phyloP scores from a whole-genome alignment of 2,797 vertebrate genomes.

The Fundulus diaphanus region DNA sequence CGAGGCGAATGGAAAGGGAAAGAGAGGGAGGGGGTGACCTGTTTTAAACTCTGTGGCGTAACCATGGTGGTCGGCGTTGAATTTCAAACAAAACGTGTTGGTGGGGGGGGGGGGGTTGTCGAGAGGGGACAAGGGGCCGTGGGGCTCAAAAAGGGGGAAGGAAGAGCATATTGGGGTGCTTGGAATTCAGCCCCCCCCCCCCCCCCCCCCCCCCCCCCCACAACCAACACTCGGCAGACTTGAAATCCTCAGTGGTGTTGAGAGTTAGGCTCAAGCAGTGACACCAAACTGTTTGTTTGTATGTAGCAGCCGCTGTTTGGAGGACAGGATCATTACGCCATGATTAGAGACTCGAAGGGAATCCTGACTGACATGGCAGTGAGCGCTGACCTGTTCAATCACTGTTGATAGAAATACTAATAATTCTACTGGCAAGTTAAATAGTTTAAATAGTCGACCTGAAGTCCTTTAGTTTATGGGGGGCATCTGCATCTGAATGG shows the following conservation, averaged over 20 bases:
- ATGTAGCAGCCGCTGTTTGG: slow-evolving; percentile 32
- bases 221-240: slow-evolving; percentile 30
- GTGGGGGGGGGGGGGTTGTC: not conserved
- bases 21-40: slow-evolving; percentile 45
- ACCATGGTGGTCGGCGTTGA: slow-evolving; percentile 63
- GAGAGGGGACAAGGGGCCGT: not conserved
- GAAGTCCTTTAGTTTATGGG: slow-evolving; percentile 9
- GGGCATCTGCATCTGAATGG: not conserved
- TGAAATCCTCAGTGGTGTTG: slow-evolving; percentile 54
- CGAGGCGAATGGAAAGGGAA: slow-evolving; percentile 8
- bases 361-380: slow-evolving; percentile 27
- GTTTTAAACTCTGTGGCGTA: slow-evolving; percentile 66
- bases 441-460: slow-evolving; percentile 25
- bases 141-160: slow-evolving; percentile 21
- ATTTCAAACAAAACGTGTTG: slow-evolving; percentile 69
- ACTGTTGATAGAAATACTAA: slow-evolving; percentile 30
- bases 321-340: slow-evolving; percentile 27
- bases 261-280: slow-evolving; percentile 49
- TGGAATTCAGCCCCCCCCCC: slow-evolving; percentile 63
- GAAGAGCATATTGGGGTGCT: slow-evolving; percentile 46
- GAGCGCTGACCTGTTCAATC: slow-evolving; percentile 16
- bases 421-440: slow-evolving; percentile 30
- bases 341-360: slow-evolving; percentile 53
- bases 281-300: slow-evolving; percentile 31
- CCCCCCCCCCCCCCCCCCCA: slow-evolving; percentile 33